Base-by-base conservation (phyloP, 1,140 invertebrate species). In the Brachionus asplanchnoidis region DNA sequence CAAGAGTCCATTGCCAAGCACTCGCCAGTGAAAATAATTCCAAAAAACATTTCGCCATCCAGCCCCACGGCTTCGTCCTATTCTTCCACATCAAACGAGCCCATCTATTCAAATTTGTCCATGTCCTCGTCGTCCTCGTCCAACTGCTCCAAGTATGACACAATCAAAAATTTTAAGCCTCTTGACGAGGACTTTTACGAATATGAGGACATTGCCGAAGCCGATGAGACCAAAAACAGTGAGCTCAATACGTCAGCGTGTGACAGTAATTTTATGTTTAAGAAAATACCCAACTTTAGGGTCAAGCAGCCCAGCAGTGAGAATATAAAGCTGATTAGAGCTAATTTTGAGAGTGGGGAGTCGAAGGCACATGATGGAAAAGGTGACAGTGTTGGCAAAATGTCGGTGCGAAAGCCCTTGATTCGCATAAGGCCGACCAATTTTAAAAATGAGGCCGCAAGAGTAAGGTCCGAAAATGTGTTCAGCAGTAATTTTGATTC, bases 221-320 rank as follows among this genome's bases (percentile, higher is more conserved):
- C 20, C 3, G 26, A 77, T 3, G 73, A 77, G 5, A 46, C 42
- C 7, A 23, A 32, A 12, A 32, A 3, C 42, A 32, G 28, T 68
- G 66, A 68, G 26, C 66, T 68, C 3, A 42, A 42, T 20, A 6
- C 70, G 44, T 75, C 70, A 0, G 12, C 32, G 12, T 68, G 66
- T 68, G 68, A 73, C 28, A 73, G 40, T n/a, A 77, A 50, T 77
- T 77, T 77, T 20, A 77, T 77, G 42, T 77, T 77, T 23, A 77
- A 77, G 50, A 77, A 77, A 77, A 14, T 77, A 9, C 73, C 73
- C 7, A 77, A 77, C 50, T 50, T 77, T 77, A 17, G 73, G 6
- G 46, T 77, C n/a, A 77, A 77, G 50, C 73, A 77, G 46, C 73
- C 40, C 14, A 28, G 32, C 12, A 73, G 68, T 46, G 68, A 73